These are phyloP conservation scores for Prunella fulvescens DNA, from an alignment of 2,113 vertebrate species.

Conservation along the genomic window DNA sequence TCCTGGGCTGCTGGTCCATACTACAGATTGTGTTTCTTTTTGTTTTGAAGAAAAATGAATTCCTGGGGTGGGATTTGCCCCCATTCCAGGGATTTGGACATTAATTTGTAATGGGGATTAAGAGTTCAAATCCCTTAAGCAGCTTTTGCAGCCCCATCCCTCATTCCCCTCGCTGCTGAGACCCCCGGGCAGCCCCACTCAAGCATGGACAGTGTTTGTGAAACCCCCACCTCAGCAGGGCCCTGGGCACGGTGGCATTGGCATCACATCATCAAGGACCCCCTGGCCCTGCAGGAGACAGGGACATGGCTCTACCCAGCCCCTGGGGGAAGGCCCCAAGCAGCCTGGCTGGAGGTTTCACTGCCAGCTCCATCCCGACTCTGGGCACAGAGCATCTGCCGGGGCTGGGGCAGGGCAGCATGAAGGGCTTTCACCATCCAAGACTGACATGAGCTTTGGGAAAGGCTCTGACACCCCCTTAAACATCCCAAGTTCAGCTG, in stretches of 20 bases:
- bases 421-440: background rate
- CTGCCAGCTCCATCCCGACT: rapidly evolving
- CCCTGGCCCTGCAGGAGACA: background rate
- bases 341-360: background rate
- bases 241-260: rapidly evolving
- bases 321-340: no score
- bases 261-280: background rate
- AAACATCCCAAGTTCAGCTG: background rate
- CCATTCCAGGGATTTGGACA: constrained; percentile 34
- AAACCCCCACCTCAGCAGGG: background rate
- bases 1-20: background rate
- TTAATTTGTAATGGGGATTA: constrained; percentile 60
- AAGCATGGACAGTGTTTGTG: rapidly evolving
- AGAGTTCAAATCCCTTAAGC: constrained; percentile 59
- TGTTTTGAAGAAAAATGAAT: constrained; percentile 20
- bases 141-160: constrained; percentile 30
- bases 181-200: rapidly evolving
- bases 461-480: background rate
- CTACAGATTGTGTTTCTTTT: background rate
- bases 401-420: background rate
- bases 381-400: background rate
- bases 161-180: background rate
- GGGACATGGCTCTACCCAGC: background rate
- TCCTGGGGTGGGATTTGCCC: constrained; percentile 43
- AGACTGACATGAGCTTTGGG: background rate